Evolutionary conservation across 2,797 vertebrate genomes (phyloP).

Genomic region (Chaetodon trifasciatus): DNA sequence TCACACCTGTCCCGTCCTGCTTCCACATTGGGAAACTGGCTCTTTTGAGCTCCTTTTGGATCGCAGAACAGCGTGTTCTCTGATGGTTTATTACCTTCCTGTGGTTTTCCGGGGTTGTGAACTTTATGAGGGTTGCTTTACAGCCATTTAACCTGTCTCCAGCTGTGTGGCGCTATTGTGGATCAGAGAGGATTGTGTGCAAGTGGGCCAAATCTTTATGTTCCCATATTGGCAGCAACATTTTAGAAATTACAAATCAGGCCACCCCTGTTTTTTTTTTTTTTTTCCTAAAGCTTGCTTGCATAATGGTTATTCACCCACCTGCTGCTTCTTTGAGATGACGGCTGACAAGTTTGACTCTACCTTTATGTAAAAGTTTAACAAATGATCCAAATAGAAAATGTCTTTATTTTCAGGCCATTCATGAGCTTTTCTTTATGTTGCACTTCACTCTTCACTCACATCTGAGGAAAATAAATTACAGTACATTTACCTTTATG

Average conservation of each 20-base stretch:
- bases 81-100: conserved; percentile 72
- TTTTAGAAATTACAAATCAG: conserved; percentile 43
- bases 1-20: conserved; percentile 60
- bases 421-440: neutral
- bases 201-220: conserved; percentile 45
- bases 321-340: conserved; percentile 37
- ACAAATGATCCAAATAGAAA: conserved; percentile 25
- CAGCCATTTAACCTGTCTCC: conserved; percentile 65
- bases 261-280: conserved; percentile 51
- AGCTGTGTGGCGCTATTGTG: conserved; percentile 52
- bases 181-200: conserved; percentile 55
- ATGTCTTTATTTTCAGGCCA: neutral
- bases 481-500: neutral
- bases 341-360: neutral
- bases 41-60: conserved; percentile 38
- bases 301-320: conserved; percentile 56
- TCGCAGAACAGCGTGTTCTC: conserved; percentile 72
- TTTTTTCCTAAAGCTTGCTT: conserved; percentile 42
- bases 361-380: conserved; percentile 1
- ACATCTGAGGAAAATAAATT: neutral
- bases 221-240: conserved; percentile 37
- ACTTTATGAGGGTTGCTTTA: conserved; percentile 74
- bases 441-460: neutral
- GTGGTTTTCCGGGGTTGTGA: conserved; percentile 74
- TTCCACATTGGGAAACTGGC: conserved; percentile 13